Evolutionary conservation across 1,140 invertebrate genomes (phyloP).

Genomic region (Grapholita molesta): DNA sequence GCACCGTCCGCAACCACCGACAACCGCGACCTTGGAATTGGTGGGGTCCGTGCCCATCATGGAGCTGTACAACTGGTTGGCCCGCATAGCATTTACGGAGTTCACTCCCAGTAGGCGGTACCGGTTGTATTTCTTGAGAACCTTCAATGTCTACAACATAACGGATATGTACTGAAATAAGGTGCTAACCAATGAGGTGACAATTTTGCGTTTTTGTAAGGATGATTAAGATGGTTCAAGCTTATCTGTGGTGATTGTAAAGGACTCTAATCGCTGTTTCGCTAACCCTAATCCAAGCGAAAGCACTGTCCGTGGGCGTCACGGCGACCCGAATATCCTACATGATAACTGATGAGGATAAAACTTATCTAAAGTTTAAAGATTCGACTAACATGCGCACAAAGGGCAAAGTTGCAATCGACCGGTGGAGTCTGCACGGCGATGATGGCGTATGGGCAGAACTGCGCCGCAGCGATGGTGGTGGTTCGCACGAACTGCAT

Average conservation of each 20-base stretch:
- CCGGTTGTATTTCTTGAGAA: slow-evolving; percentile 43
- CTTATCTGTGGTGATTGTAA: too few species aligned
- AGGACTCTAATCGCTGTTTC: too few species aligned
- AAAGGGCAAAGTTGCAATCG: slow-evolving; percentile 57
- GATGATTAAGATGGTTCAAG: too few species aligned
- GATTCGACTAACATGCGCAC: slow-evolving; percentile 48
- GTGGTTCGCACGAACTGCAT: slow-evolving; percentile 52
- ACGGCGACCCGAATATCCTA: too few species aligned
- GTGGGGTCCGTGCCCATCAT: slow-evolving; percentile 46
- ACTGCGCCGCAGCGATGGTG: slow-evolving; percentile 46
- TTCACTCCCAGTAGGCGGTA: slow-evolving; percentile 59
- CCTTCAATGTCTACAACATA: slow-evolving; percentile 46
- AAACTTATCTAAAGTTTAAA: neutral
- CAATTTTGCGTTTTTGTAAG: too few species aligned
- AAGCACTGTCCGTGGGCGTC: too few species aligned
- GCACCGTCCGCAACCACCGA: slow-evolving; percentile 54
- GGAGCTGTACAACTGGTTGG: slow-evolving; percentile 60
- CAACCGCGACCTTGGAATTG: slow-evolving; percentile 39
- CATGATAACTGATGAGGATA: neutral
- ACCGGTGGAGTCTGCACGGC: slow-evolving; percentile 63
- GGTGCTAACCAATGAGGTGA: too few species aligned
- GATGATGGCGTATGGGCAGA: slow-evolving; percentile 52
- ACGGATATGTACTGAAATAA: neutral
- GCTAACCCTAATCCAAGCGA: too few species aligned
- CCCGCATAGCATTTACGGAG: slow-evolving; percentile 61